Conservation (phyloP, 2,888 invertebrate genomes). For the Folsomia candida region DNA sequence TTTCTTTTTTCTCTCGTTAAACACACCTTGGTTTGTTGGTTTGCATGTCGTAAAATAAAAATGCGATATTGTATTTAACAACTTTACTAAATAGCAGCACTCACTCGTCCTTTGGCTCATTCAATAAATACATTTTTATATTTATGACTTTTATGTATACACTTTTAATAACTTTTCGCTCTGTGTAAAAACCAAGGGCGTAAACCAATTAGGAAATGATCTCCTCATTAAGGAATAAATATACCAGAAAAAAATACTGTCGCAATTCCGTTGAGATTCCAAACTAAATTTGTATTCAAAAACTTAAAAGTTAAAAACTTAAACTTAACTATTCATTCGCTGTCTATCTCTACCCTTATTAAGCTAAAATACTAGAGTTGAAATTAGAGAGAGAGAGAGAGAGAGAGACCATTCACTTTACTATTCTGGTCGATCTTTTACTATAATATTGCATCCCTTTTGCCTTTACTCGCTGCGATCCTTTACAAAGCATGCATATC, state of each 20-base stretch:
- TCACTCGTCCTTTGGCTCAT: not conserved
- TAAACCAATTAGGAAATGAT: no score
- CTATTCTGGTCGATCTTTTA: not conserved
- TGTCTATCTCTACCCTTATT: not conserved
- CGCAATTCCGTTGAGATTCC: not conserved
- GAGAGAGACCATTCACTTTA: constrained; percentile 20
- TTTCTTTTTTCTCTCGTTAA: not conserved
- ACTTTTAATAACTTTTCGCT: no score
- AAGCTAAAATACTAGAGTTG: not conserved
- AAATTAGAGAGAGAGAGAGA: not conserved
- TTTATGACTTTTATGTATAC: not conserved
- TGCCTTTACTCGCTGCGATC: not conserved
- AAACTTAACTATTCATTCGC: no score
- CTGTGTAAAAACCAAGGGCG: no score
- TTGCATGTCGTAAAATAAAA: not conserved
- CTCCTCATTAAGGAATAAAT: not conserved
- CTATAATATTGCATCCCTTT: not conserved
- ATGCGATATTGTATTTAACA: not conserved
- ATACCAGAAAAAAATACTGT: not conserved
- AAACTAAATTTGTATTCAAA: no score
- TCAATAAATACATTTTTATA: not conserved
- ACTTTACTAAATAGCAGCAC: no score
- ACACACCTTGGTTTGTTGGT: not conserved
- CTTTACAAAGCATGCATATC: not conserved
- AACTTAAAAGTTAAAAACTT: no score